Percentiles rank a stretch among this genome's conserved stretches.
phyloP scores from a whole-genome alignment of 1,140 invertebrate species.

The Ceratosolen solmsi region DNA sequence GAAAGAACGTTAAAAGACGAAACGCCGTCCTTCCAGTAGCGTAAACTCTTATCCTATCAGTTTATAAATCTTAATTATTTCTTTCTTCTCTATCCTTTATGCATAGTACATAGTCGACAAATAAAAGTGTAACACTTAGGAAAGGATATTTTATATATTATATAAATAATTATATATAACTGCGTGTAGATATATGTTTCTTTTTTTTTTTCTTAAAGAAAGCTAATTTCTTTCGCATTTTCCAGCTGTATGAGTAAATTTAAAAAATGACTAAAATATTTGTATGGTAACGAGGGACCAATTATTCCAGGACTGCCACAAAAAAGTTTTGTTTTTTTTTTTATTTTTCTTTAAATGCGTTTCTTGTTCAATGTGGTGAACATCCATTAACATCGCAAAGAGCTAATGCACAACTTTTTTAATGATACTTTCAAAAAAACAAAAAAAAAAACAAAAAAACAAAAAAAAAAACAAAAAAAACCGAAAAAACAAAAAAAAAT shows the following conservation, averaged over 20 bases:
- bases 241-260: constrained; percentile 31
- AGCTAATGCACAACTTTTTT: neutral
- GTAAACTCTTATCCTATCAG: constrained; percentile 51
- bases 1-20: constrained; percentile 17
- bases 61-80: constrained; percentile 51
- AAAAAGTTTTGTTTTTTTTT: constrained; percentile 6
- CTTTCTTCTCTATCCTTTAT: constrained; percentile 35
- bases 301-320: constrained; percentile 35
- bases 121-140: constrained; percentile 43
- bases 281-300: constrained; percentile 45
- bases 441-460: too few relatives aligned
- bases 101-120: constrained; percentile 25
- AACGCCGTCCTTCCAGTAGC: constrained; percentile 60
- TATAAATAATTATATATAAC: constrained; percentile 52
- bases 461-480: too few relatives aligned
- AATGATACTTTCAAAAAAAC: neutral
- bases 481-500: too few relatives aligned
- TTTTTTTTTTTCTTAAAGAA: constrained; percentile 45
- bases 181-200: constrained; percentile 52
- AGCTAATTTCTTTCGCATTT: constrained; percentile 49
- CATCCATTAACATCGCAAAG: neutral
- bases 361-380: constrained; percentile 11
- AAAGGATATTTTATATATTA: constrained; percentile 52
- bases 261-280: constrained; percentile 25
- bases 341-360: neutral